Conservation (phyloP, 1,140 invertebrate genomes). For the Acromyrmex charruanus region DNA sequence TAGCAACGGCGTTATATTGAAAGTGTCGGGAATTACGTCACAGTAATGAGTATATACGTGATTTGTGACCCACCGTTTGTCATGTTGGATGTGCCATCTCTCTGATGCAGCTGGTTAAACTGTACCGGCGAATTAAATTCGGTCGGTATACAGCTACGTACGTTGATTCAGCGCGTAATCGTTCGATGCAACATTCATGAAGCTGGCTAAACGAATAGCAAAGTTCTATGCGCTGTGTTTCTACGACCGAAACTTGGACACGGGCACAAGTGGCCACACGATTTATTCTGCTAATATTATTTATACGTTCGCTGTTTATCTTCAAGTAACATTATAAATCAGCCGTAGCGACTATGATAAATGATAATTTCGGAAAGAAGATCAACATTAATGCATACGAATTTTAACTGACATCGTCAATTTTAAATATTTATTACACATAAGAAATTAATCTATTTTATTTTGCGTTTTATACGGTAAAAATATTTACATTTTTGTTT, state of each 20-base stretch:
- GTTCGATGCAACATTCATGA: constrained; percentile 64
- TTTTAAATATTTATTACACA: background rate
- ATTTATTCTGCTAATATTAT: background rate
- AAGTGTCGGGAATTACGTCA: constrained; percentile 46
- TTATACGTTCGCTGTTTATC: background rate
- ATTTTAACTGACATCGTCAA: background rate
- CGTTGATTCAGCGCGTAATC: constrained; percentile 60
- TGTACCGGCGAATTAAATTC: constrained; percentile 51
- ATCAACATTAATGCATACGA: background rate
- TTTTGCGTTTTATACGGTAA: background rate
- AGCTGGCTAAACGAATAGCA: constrained; percentile 28
- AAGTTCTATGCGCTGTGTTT: constrained; percentile 23
- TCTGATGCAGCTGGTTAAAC: constrained; percentile 60
- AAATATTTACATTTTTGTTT: background rate
- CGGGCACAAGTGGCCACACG: background rate
- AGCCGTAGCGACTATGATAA: background rate
- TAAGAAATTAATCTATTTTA: background rate
- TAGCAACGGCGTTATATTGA: constrained; percentile 45
- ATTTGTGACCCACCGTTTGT: constrained; percentile 50
- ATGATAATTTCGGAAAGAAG: background rate
- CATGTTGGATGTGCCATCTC: constrained; percentile 9
- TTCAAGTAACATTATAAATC: background rate
- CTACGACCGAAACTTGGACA: constrained; percentile 6
- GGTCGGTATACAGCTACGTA: constrained; percentile 47
- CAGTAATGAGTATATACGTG: constrained; percentile 59